Evolutionary conservation across 2,113 vertebrate species (phyloP).

Genomic region (Ia io): DNA sequence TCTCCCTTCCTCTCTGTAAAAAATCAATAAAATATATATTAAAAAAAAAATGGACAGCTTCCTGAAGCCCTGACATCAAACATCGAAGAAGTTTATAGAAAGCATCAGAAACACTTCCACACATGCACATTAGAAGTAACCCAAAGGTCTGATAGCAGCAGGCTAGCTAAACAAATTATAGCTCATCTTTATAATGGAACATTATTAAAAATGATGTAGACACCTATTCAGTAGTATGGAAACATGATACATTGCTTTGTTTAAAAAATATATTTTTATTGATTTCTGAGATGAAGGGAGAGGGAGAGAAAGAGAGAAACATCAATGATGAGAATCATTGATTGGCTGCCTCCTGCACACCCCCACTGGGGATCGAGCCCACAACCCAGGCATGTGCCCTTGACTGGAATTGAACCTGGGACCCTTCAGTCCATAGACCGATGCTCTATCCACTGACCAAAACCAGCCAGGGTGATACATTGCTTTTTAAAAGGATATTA

Average conservation of each 20-base stretch:
- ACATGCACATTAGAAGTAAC: not conserved
- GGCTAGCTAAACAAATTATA: not conserved
- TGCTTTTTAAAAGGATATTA: not conserved
- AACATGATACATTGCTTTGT: not conserved
- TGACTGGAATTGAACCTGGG: no score
- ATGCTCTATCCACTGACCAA: no score
- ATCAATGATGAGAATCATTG: no score
- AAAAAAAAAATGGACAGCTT: not conserved
- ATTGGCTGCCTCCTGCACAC: no score
- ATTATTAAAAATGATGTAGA: not conserved
- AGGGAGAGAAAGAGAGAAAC: no score
- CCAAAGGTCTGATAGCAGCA: not conserved
- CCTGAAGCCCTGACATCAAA: not conserved
- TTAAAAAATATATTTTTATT: no score
- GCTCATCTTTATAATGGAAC: not conserved
- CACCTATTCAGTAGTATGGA: not conserved
- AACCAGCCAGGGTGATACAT: not conserved
- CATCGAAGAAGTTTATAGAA: not conserved
- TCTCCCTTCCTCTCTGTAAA: no score
- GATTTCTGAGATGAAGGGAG: no score
- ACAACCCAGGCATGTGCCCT: no score
- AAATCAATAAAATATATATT: no score
- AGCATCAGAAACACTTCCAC: not conserved
- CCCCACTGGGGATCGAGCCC: no score
- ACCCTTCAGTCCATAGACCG: no score